Percentiles rank a stretch among this genome's conserved stretches.
Conservation (phyloP, 2,888 invertebrate species). For the Ochropacha duplaris region DNA sequence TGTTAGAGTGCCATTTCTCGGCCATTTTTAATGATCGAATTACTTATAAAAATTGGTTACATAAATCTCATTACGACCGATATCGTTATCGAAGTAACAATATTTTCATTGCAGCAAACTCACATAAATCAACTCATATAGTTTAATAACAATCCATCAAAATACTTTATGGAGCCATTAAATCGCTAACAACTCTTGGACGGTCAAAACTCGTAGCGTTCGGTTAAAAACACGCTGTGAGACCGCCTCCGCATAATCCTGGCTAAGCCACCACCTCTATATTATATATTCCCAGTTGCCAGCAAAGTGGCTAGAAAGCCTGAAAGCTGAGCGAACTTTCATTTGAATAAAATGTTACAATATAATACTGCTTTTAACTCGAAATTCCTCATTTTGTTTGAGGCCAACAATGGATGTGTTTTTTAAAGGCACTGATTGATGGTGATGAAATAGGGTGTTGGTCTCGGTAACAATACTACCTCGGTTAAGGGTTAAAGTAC, state of each 20-base stretch:
- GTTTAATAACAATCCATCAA: neutral
- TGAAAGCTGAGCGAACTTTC: conserved; percentile 56
- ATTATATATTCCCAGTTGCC: conserved; percentile 57
- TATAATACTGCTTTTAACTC: conserved; percentile 31
- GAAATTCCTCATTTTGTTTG: conserved; percentile 2
- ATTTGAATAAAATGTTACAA: conserved; percentile 68
- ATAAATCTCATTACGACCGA: neutral
- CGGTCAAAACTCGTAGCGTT: conserved; percentile 8
- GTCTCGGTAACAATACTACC: neutral
- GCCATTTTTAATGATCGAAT: too few species aligned
- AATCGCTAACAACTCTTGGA: conserved; percentile 22
- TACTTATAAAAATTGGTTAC: too few species aligned
- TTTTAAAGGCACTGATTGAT: neutral
- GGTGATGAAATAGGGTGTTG: neutral
- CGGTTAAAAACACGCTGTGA: conserved; percentile 53
- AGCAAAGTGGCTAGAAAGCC: conserved; percentile 60
- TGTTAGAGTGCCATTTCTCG: too few species aligned
- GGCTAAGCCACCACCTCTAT: conserved; percentile 33
- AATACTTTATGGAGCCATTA: conserved; percentile 22
- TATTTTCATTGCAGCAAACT: neutral
- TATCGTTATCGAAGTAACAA: too few species aligned
- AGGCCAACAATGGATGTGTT: neutral
- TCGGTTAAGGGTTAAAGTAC: neutral
- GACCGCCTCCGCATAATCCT: conserved; percentile 28
- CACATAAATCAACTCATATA: neutral